Percentiles rank a stretch among this genome's conserved stretches.
Evolutionary conservation across 2,113 vertebrate genomes (phyloP).

Genomic region (Rhea americana): DNA sequence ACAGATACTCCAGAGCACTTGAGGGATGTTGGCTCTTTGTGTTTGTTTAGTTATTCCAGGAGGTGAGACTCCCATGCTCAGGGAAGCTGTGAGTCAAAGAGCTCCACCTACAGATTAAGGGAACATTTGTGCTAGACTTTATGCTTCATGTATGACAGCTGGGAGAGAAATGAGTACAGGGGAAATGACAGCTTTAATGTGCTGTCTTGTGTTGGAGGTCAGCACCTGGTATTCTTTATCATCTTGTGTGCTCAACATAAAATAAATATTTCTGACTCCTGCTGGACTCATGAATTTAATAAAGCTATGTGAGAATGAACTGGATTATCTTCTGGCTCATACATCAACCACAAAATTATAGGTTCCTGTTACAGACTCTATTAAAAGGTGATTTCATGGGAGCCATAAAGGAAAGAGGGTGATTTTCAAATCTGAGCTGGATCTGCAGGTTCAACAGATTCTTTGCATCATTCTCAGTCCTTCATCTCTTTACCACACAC

Average conservation of each 20-base stretch:
- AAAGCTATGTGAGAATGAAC: neutral
- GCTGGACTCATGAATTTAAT: neutral
- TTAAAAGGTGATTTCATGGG: neutral
- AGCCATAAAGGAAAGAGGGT: neutral
- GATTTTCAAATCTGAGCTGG: conserved; percentile 17
- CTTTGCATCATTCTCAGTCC: neutral
- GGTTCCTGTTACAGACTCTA: neutral
- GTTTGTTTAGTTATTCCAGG: neutral
- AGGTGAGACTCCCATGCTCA: neutral
- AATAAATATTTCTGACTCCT: neutral
- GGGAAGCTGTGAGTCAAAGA: neutral
- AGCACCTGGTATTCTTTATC: accelerated
- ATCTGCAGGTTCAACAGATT: conserved; percentile 23
- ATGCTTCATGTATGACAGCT: accelerated
- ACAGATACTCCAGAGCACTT: neutral
- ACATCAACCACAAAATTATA: neutral
- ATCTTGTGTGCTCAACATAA: neutral
- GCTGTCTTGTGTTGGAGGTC: neutral
- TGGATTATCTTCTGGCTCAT: neutral
- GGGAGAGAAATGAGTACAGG: neutral
- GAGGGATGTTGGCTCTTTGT: neutral
- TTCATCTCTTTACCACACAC: neutral
- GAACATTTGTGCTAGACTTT: neutral
- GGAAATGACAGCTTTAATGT: accelerated
- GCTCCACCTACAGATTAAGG: neutral